Evolutionary conservation across 2,797 vertebrate species (phyloP).

Genomic region (Sciurus carolinensis): DNA sequence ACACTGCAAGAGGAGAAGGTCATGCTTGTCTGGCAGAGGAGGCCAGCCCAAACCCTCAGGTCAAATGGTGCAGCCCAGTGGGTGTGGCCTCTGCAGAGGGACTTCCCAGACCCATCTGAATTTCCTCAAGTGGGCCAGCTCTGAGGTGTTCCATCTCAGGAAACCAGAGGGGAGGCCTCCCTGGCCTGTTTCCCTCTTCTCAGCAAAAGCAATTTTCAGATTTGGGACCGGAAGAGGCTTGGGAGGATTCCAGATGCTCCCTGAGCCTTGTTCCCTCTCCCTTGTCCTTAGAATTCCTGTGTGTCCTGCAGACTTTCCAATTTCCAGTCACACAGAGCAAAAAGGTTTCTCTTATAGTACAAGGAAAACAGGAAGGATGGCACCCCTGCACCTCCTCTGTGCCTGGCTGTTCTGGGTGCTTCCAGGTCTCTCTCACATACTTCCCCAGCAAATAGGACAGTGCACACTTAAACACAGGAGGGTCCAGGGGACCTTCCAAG

Average conservation of each 20-base stretch:
- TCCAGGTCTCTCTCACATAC: background rate
- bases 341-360: background rate
- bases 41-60: background rate
- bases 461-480: accelerated
- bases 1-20: background rate
- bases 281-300: too few species aligned
- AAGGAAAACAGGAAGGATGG: background rate
- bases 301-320: background rate
- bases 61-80: too few species aligned
- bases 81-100: too few species aligned
- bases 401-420: background rate
- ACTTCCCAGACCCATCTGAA: background rate
- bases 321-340: background rate
- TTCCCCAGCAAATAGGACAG: background rate
- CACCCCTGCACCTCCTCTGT: accelerated
- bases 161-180: background rate
- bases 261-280: background rate
- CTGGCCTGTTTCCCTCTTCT: too few species aligned
- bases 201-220: background rate
- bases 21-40: background rate
- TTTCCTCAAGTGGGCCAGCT: background rate
- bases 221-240: too few species aligned
- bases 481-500: background rate
- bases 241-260: background rate
- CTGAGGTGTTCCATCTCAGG: background rate